phyloP scores from a whole-genome alignment of 2,888 invertebrate species.

The Agonopterix alstromeriana region DNA sequence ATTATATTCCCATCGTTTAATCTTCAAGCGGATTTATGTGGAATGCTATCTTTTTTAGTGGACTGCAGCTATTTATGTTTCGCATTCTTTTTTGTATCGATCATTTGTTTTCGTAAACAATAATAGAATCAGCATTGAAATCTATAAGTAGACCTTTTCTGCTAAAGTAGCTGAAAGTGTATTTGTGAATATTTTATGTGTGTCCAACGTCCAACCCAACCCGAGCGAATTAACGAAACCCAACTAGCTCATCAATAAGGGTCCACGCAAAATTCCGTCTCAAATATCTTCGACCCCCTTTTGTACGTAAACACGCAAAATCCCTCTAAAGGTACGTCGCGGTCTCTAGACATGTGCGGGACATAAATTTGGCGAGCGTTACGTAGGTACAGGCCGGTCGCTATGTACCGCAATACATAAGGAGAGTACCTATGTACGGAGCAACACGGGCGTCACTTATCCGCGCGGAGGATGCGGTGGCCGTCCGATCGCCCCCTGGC shows the following conservation, averaged over 20 bases:
- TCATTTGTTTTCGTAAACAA: too few species aligned
- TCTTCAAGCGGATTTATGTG: constrained; percentile 14
- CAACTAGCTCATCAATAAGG: constrained; percentile 63
- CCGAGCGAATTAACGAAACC: constrained; percentile 35
- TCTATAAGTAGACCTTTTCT: background rate
- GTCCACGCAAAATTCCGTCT: constrained; percentile 63
- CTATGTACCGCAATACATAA: constrained; percentile 65
- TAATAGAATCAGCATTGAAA: too few species aligned
- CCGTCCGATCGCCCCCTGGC: constrained; percentile 47
- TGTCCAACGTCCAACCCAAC: constrained; percentile 3
- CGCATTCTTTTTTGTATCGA: too few species aligned
- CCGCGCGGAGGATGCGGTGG: constrained; percentile 76
- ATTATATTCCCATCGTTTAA: constrained; percentile 34
- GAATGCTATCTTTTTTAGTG: background rate
- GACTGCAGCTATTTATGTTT: constrained; percentile 1
- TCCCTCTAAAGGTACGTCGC: constrained; percentile 74
- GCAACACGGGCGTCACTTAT: constrained; percentile 77
- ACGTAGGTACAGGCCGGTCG: constrained; percentile 65
- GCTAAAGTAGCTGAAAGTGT: background rate
- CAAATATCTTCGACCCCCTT: constrained; percentile 64
- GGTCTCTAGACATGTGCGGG: constrained; percentile 76
- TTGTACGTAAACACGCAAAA: constrained; percentile 74
- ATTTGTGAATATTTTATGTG: constrained; percentile 7
- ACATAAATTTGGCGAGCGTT: constrained; percentile 76
- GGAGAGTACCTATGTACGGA: constrained; percentile 62